Percentiles rank a stretch among this genome's conserved stretches.
phyloP scores from a whole-genome alignment of 1,140 invertebrate genomes.

The Brachionus plicatilis region DNA sequence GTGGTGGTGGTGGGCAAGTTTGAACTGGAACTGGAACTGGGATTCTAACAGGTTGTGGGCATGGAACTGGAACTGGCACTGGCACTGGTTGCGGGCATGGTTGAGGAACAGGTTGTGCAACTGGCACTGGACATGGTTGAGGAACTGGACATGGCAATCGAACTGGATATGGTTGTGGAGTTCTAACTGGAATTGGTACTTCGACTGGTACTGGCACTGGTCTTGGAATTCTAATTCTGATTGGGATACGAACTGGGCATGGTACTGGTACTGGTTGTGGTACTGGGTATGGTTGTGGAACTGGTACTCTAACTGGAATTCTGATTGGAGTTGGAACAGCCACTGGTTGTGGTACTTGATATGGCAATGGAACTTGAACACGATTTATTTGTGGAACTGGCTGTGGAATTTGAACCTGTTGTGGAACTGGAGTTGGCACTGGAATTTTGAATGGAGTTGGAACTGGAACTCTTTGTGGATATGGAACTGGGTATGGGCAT shows the following conservation, averaged over 20 bases:
- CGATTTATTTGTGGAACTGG: neutral
- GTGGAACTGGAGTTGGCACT: slow-evolving; percentile 5
- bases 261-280: neutral
- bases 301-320: slow-evolving; percentile 3
- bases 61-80: neutral
- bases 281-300: neutral
- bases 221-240: slow-evolving; percentile 3
- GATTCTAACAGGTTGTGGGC: neutral
- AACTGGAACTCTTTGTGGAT: neutral
- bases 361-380: neutral
- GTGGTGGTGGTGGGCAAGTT: neutral
- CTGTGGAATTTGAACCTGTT: neutral
- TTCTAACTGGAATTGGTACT: neutral
- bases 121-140: neutral
- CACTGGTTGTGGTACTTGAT: neutral
- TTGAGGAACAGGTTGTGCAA: neutral
- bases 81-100: neutral
- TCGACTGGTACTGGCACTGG: neutral
- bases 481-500: neutral
- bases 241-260: neutral
- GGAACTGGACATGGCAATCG: neutral
- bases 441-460: neutral
- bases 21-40: neutral
- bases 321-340: neutral
- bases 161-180: neutral